Evolutionary conservation across 2,888 invertebrate genomes (phyloP), one percentile per base, ranked within the genome.

Genomic region (Julus scandinavius): DNA sequence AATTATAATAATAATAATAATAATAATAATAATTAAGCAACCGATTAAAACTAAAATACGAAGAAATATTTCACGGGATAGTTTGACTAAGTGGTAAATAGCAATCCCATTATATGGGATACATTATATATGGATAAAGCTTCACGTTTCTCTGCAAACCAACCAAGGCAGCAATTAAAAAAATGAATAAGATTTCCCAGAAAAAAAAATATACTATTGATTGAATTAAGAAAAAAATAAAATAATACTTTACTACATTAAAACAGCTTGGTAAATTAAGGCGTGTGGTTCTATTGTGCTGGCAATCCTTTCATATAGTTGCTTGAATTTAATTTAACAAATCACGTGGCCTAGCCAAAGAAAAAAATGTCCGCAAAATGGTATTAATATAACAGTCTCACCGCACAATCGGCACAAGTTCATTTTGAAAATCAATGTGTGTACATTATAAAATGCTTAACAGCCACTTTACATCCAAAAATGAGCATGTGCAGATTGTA

Each of bases 21-120:
- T 72, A 80, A 80, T 80, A 80, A 80, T 80, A 80, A 80, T 80
- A 85, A 85, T 50, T 85, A 85, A 85, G 85, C 85, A 85, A 85
- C 85, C 85, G 50, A 80, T 85, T 85, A 49, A 85, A 85, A 85
- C 85, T 85, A 85, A 80, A 85, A 85, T 85, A 85, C 50, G 85
- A 85, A 85, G 85, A 85, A 80, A 80, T 85, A 85, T 85, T 29
- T 85, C 85, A 85, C 45, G n/a, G 85, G 85, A 85, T 85, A 85
- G 85, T 85, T 85, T 85, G 85, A 85, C 85, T 85, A 85, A 85
- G 85, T 85, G 85, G 85, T 85, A 85, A 85, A 85, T 85, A 85
- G 85, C 85, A 85, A 85, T 80, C 85, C 85, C 85, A 85, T 85
- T 85, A 85, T 3, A 85, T 85, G 85, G 85, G 85, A 50, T 13